Conservation (phyloP, 1,140 invertebrate genomes). For the Sycophila sp. region DNA sequence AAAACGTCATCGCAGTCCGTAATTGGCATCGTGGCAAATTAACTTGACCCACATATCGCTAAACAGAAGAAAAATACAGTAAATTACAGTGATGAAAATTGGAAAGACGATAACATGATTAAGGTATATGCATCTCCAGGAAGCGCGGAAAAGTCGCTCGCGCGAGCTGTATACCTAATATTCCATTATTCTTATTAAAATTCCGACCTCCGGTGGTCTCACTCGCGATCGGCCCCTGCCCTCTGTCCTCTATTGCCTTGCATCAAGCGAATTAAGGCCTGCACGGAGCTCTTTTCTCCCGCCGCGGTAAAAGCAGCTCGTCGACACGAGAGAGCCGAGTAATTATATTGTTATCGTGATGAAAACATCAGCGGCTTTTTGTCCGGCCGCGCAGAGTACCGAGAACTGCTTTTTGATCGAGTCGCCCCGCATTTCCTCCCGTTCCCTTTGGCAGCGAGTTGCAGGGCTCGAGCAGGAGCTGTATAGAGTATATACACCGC, state of each 20-base stretch:
- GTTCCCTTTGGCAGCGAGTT: too few species aligned
- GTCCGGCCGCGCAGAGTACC: background rate
- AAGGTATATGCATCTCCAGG: too few species aligned
- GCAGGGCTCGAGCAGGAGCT: too few species aligned
- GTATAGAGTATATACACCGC: background rate
- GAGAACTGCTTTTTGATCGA: background rate
- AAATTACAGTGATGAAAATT: background rate
- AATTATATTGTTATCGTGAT: constrained; percentile 43
- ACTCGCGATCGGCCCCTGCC: background rate
- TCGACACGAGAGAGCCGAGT: constrained; percentile 15
- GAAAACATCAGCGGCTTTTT: constrained; percentile 39
- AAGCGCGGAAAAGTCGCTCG: background rate
- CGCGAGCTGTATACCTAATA: background rate
- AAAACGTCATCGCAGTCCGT: background rate
- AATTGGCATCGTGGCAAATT: background rate
- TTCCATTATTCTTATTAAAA: constrained; percentile 7
- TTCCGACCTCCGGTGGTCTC: background rate
- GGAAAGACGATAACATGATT: background rate
- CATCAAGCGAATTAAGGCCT: constrained; percentile 1
- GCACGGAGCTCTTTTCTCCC: background rate
- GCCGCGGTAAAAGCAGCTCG: background rate
- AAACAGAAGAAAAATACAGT: background rate
- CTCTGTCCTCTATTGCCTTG: background rate
- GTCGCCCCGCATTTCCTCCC: background rate
- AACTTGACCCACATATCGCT: background rate